Percentiles rank a stretch among this genome's conserved stretches.
phyloP scores from a whole-genome alignment of 2,113 vertebrate species.

The Galeopterus variegatus region DNA sequence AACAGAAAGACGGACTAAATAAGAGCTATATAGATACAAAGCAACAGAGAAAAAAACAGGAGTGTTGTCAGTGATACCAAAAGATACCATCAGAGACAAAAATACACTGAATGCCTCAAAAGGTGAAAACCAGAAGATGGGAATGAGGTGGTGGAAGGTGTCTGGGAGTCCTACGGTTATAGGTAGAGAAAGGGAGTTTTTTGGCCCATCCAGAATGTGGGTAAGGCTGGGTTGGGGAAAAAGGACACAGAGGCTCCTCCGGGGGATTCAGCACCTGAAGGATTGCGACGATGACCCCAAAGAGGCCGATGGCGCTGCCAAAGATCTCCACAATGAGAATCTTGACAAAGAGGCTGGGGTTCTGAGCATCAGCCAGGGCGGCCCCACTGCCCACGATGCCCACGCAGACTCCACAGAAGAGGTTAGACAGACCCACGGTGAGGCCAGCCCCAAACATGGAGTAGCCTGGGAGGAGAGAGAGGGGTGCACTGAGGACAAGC shows the following conservation, averaged over 20 bases:
- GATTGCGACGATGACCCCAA: conserved; percentile 98
- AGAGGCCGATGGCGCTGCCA: conserved; percentile 98
- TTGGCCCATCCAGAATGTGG: background rate
- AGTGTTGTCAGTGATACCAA: background rate
- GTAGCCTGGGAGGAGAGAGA: conserved; percentile 90
- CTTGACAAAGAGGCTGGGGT: conserved; percentile 98
- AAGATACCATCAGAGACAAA: background rate
- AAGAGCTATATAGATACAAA: background rate
- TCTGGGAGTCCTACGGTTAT: background rate
- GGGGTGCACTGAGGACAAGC: background rate
- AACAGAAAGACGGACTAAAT: background rate
- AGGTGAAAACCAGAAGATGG: background rate
- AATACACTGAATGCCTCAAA: background rate
- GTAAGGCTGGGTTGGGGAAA: background rate
- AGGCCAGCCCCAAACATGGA: conserved; percentile 99
- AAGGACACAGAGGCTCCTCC: background rate
- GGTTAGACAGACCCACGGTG: conserved; percentile 98
- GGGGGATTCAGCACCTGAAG: conserved; percentile 93
- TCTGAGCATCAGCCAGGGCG: conserved; percentile 98
- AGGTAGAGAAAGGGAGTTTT: background rate
- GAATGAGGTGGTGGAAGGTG: background rate
- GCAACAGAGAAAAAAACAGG: background rate
- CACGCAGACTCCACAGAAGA: conserved; percentile 99
- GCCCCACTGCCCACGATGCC: conserved; percentile 99
- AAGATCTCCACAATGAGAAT: conserved; percentile 99